Evolutionary conservation across 2,888 invertebrate genomes (phyloP).

Genomic region (Drosophila meridionalis): DNA sequence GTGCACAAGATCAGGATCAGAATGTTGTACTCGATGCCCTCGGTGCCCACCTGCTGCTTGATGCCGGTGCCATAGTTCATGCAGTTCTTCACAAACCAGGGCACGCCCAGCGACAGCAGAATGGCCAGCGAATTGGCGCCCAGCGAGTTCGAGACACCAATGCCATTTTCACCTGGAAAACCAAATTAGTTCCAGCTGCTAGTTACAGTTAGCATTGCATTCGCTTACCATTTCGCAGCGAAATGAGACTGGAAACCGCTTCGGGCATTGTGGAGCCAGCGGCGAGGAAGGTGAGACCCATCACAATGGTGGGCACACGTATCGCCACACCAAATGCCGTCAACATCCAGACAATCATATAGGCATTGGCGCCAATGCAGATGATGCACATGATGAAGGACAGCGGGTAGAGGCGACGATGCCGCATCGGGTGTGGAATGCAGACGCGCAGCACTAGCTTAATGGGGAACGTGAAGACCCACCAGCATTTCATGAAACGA

Average conservation of each 20-base stretch:
- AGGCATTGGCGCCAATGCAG: conserved; percentile 94
- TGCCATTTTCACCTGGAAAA: conserved; percentile 90
- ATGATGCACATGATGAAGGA: conserved; percentile 94
- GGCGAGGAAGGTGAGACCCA: conserved; percentile 96
- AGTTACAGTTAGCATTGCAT: background rate
- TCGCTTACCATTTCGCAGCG: conserved; percentile 91
- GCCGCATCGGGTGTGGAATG: conserved; percentile 89
- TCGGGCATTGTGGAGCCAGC: conserved; percentile 96
- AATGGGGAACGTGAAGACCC: conserved; percentile 90
- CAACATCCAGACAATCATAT: conserved; percentile 96
- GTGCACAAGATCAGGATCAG: conserved; percentile 92
- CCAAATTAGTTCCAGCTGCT: background rate
- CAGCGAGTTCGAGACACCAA: conserved; percentile 94
- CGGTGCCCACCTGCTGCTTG: conserved; percentile 89
- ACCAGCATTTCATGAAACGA: conserved; percentile 86
- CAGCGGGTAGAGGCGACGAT: conserved; percentile 89
- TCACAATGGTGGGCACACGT: conserved; percentile 93
- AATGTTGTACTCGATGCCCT: conserved; percentile 93
- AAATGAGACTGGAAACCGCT: conserved; percentile 92
- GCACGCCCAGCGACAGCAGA: conserved; percentile 92
- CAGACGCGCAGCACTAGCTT: conserved; percentile 88
- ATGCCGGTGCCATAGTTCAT: conserved; percentile 85
- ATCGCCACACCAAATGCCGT: conserved; percentile 93
- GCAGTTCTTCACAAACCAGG: conserved; percentile 92
- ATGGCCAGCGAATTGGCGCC: conserved; percentile 95